phyloP scores from a whole-genome alignment of 2,888 invertebrate species.

The Pyrochroa serraticornis region DNA sequence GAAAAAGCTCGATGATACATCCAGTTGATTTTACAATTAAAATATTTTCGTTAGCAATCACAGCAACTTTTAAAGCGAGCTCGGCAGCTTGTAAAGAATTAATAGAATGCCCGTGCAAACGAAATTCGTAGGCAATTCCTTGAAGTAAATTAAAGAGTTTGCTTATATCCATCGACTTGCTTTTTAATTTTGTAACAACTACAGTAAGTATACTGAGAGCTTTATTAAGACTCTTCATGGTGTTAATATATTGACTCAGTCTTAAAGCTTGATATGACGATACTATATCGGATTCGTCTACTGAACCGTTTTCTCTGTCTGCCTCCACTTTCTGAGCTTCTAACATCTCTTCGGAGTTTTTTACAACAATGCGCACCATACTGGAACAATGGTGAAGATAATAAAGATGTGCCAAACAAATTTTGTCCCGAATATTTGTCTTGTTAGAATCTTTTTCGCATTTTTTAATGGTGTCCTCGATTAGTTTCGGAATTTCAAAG shows the following conservation, averaged over 20 bases:
- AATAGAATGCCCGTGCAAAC: slow-evolving; percentile 3
- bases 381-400: slow-evolving; percentile 16
- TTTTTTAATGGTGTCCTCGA: slow-evolving; percentile 1
- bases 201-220: slow-evolving; percentile 4
- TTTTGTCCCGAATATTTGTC: neutral
- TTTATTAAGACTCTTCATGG: slow-evolving; percentile 12
- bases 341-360: slow-evolving; percentile 16
- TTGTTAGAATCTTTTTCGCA: neutral
- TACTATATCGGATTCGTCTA: slow-evolving; percentile 19
- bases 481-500: slow-evolving; percentile 3
- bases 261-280: slow-evolving; percentile 16
- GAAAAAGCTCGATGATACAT: slow-evolving; percentile 4
- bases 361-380: neutral
- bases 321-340: neutral
- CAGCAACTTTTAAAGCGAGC: slow-evolving; percentile 8
- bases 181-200: neutral
- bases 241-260: slow-evolving; percentile 5
- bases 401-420: slow-evolving; percentile 13
- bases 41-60: neutral
- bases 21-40: slow-evolving; percentile 3
- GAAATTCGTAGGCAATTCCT: slow-evolving; percentile 15
- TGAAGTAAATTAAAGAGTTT: neutral
- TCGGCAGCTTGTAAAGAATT: slow-evolving; percentile 4
- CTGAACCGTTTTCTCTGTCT: neutral
- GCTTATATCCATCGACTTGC: neutral